Evolutionary conservation across 2,888 invertebrate genomes (phyloP), one percentile per base, ranked within the genome.

Genomic region (Dasysyrphus albostriatus): DNA sequence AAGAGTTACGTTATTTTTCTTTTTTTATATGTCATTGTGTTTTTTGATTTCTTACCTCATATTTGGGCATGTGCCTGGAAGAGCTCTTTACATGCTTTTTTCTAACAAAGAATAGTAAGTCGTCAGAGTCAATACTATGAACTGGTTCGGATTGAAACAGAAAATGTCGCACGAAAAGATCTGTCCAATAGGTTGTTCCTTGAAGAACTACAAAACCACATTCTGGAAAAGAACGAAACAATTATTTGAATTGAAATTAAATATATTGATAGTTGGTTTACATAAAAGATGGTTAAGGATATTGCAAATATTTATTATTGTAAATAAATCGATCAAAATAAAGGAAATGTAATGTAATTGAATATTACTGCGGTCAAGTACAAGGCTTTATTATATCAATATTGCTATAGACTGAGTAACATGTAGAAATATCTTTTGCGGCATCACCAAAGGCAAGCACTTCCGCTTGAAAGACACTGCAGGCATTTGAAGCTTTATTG

Each of bases 171-270:
- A 98, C 97, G 93, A 98, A 98, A 89, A 98, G 94, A 93, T 98
- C 98, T 72, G 98, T 98, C 98, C 98, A 98, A 91, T 98, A 98
- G 4, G 97, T 97, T 82, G 97, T 97, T 49, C 98, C 97, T 93
- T 98, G 97, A 16, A 98, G 95, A 93, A 98, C 95, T 88, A 98
- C 98, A 93, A 98, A 98, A 59, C 97, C 98, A 37, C 96, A 96
- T 93, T 98, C 98, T 98, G 94, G 32, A 93, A 69, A 63, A 12
- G 8, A 24, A 42, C 10, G 9, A 44, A 56, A n/a, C 2, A 61
- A 32, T 32, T 5, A 32, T 7, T 6, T 32, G 24, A 32, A 6
- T 32, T 32, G 32, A 32, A 24, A 39, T 24, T 42, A 42, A 42
- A 5, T 42, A 19, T 49, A 3, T 49, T 49, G 19, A 19, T 19